Base-by-base conservation (phyloP, 2,888 invertebrate genomes). In the Neria commutata region DNA sequence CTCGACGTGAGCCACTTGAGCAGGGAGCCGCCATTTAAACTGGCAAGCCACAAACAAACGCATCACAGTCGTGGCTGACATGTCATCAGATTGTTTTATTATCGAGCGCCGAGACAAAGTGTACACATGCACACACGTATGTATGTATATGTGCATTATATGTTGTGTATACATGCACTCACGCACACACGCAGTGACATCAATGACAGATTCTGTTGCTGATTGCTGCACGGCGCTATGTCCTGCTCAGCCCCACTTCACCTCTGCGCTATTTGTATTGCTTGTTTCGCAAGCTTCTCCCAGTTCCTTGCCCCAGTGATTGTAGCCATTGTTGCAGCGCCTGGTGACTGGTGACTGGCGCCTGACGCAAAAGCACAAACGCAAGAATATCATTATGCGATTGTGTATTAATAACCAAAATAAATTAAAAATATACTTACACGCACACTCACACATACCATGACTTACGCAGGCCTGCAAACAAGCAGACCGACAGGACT, bases 11-110 rank as follows among this genome's bases (percentile, higher is more conserved):
- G n/a, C n/a, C n/a, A n/a, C n/a, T n/a, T n/a, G n/a, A 3, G 11
- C 37, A 11, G 11, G n/a, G 37, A 4, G 6, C 10, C 4, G 4
- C 37, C 10, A 42, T 19, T 19, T 11, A 29, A 61, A 50, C 60
- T 58, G 60, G 58, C 59, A 62, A 62, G 54, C 62, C 62, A 62
- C 63, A 64, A 63, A 37, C 37, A n/a, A 63, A 63, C 57, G 59
- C 61, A 61, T 64, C 60, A 61, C 61, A 63, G 59, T 11, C 59
- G 37, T n/a, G 58, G 54, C 57, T 64, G 63, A 64, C 63, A 64
- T 64, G 59, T 64, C 63, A 64, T 64, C 63, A 64, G 63, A 64
- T 64, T 58, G 63, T 61, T 59, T 42, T 42, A 42, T 42, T 21
- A 42, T 42, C 21, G 3, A 14, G 8, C 37, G 37, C 37, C 8